A percentile compares a stretch with the other conserved stretches of the same genome.
Evolutionary conservation across 2,113 vertebrate species (phyloP).

Genomic region (Brachirus orientalis): DNA sequence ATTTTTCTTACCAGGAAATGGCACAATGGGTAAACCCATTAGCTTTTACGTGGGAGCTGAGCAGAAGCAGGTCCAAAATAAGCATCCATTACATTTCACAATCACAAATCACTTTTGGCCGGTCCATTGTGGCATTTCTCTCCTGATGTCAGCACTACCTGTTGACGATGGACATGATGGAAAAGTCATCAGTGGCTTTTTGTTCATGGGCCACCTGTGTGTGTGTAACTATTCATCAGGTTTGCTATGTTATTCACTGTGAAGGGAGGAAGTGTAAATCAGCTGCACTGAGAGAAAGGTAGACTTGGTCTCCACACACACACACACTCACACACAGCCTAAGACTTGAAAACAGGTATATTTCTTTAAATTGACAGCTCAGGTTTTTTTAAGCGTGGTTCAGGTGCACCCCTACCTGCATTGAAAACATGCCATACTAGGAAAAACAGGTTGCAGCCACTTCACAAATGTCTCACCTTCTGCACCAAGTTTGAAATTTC

Average conservation of each 20-base stretch:
- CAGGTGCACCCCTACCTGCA: no score
- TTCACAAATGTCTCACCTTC: no score
- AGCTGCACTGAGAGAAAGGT: conserved; percentile 63
- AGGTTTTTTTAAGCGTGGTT: no score
- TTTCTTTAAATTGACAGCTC: neutral
- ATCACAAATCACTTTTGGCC: conserved; percentile 34
- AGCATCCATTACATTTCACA: conserved; percentile 55
- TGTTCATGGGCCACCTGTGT: conserved; percentile 39
- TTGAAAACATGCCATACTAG: no score
- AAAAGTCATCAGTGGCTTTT: conserved; percentile 36
- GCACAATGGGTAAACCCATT: conserved; percentile 72
- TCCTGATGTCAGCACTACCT: neutral
- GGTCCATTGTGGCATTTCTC: conserved; percentile 16
- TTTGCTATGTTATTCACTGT: conserved; percentile 52
- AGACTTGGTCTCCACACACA: conserved; percentile 39
- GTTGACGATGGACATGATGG: conserved; percentile 4
- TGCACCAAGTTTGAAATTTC: no score
- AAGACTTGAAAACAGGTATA: neutral
- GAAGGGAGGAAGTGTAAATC: conserved; percentile 66
- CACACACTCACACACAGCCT: neutral
- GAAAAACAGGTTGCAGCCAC: no score
- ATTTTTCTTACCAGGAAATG: conserved; percentile 73
- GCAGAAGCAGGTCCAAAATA: conserved; percentile 56
- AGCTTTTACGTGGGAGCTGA: conserved; percentile 32
- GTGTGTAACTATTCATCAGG: conserved; percentile 19